Percentiles rank a stretch among this genome's conserved stretches.
Conservation (phyloP, 2,888 invertebrate species). For the Conchocele bisecta region DNA sequence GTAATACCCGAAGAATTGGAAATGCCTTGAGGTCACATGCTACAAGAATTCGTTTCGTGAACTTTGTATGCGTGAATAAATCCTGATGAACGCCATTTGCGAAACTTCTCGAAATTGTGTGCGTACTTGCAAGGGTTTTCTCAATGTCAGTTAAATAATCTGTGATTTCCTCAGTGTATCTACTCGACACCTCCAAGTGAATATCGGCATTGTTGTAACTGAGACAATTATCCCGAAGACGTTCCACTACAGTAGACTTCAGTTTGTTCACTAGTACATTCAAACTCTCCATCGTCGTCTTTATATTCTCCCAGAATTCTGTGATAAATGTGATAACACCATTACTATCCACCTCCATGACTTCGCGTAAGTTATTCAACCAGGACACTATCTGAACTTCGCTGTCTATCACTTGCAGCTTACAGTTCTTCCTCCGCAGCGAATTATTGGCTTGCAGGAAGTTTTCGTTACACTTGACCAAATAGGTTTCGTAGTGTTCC, state of each 20-base stretch:
- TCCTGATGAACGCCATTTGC: constrained; percentile 73
- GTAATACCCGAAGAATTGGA: constrained; percentile 76
- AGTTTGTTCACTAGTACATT: constrained; percentile 69
- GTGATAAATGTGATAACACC: constrained; percentile 71
- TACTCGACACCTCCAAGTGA: constrained; percentile 69
- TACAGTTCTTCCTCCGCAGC: constrained; percentile 67
- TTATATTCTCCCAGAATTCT: constrained; percentile 77
- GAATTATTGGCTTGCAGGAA: constrained; percentile 75
- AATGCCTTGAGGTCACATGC: constrained; percentile 79
- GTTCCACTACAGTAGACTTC: constrained; percentile 70
- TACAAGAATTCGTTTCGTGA: constrained; percentile 73
- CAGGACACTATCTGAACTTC: constrained; percentile 72
- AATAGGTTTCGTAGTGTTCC: constrained; percentile 68
- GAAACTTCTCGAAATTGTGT: constrained; percentile 72
- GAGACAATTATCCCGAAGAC: constrained; percentile 73
- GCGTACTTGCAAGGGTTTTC: constrained; percentile 63
- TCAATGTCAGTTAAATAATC: constrained; percentile 69
- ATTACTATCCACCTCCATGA: constrained; percentile 60
- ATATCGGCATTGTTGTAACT: constrained; percentile 71
- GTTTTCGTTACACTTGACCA: constrained; percentile 71
- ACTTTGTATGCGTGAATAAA: constrained; percentile 71
- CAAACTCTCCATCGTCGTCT: constrained; percentile 66
- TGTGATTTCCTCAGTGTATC: constrained; percentile 74
- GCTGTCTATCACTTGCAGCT: constrained; percentile 65
- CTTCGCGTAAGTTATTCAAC: constrained; percentile 71